Evolutionary conservation across 1,140 invertebrate genomes (phyloP).

Genomic region (Drosophila fuyamai): DNA sequence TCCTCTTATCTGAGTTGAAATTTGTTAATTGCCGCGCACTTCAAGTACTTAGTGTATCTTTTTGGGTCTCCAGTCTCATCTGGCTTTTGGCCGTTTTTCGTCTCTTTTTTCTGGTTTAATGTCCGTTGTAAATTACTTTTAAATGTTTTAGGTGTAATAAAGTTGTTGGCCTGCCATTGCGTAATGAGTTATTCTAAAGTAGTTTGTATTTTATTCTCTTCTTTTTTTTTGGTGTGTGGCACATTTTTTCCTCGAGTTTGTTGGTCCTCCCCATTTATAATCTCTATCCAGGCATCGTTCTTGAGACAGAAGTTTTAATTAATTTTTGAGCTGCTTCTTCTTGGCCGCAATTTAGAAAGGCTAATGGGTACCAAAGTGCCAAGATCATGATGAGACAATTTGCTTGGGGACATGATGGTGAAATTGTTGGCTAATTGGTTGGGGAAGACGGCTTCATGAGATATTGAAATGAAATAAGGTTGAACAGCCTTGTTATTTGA

Average conservation of each 20-base stretch:
- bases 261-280: constrained; percentile 36
- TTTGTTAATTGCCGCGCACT: constrained; percentile 82
- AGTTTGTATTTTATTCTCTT: constrained; percentile 41
- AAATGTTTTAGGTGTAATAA: constrained; percentile 77
- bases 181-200: constrained; percentile 76
- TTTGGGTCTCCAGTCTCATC: constrained; percentile 54
- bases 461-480: constrained; percentile 7
- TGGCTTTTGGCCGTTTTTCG: constrained; percentile 33
- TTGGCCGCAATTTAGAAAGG: constrained; percentile 36
- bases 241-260: constrained; percentile 20
- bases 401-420: constrained; percentile 3
- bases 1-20: constrained; percentile 69
- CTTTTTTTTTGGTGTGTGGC: constrained; percentile 46
- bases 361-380: constrained; percentile 50
- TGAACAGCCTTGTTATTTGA: neutral
- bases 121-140: constrained; percentile 77
- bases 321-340: constrained; percentile 43
- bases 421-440: constrained; percentile 22
- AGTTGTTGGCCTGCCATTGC: constrained; percentile 70
- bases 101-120: constrained; percentile 57
- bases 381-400: constrained; percentile 58
- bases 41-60: constrained; percentile 78
- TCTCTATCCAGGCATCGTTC: constrained; percentile 46
- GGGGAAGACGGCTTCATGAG: neutral
- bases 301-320: constrained; percentile 67